Conservation (phyloP, 2,888 invertebrate species). For the Cryptus viduatorius region DNA sequence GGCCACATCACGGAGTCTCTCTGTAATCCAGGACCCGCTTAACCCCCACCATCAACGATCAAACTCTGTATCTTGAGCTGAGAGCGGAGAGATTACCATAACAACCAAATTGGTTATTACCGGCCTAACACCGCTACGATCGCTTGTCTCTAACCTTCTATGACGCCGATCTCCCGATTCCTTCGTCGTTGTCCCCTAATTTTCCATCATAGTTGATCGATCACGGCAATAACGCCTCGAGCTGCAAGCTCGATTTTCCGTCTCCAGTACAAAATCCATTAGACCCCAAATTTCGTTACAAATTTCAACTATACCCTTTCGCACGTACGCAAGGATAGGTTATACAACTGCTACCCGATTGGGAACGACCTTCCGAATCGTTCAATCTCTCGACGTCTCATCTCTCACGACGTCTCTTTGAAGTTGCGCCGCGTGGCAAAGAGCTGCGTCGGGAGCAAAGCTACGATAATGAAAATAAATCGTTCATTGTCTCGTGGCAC, state of each 20-base stretch:
- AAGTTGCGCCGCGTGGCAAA: conserved; percentile 69
- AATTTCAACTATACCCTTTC: conserved; percentile 3
- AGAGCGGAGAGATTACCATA: conserved; percentile 71
- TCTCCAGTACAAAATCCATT: not conserved
- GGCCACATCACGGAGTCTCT: not conserved
- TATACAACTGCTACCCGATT: conserved; percentile 1
- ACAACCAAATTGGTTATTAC: conserved; percentile 78
- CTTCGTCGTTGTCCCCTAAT: conserved; percentile 7
- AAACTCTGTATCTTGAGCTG: not conserved
- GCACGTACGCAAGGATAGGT: conserved; percentile 22
- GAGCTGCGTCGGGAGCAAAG: conserved; percentile 41
- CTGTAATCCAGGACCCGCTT: conserved; percentile 20
- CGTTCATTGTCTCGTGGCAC: conserved; percentile 64
- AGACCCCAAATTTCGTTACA: not conserved
- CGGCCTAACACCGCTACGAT: conserved; percentile 55
- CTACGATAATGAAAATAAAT: conserved; percentile 77
- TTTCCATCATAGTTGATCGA: conserved; percentile 1
- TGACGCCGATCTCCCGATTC: conserved; percentile 3
- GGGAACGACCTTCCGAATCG: conserved; percentile 50
- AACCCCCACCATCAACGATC: not conserved
- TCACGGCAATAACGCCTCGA: not conserved
- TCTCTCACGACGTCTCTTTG: conserved; percentile 63
- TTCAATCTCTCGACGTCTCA: conserved; percentile 35
- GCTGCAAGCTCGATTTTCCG: conserved; percentile 11
- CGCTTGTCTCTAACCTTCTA: not conserved